Conservation (phyloP, 2,888 invertebrate genomes). For the Meteorus cinctellus region DNA sequence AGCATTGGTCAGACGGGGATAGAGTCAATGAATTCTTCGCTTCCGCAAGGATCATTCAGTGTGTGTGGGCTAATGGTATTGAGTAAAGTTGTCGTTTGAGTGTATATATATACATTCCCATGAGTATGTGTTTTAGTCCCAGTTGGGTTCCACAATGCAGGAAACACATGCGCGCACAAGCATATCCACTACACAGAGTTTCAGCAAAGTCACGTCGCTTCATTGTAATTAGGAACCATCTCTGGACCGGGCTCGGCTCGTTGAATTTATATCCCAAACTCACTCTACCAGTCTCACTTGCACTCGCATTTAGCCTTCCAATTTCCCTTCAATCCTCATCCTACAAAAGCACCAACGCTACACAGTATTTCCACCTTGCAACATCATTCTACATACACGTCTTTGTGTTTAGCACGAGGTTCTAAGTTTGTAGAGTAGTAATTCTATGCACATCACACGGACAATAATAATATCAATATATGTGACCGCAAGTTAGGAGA, state of each 20-base stretch:
- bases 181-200: conserved; percentile 33
- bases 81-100: background rate
- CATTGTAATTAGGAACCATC: conserved; percentile 51
- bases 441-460: background rate
- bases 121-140: background rate
- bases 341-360: background rate
- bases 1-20: conserved; percentile 22
- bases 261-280: conserved; percentile 37
- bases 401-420: conserved; percentile 46
- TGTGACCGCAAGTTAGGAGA: conserved; percentile 15
- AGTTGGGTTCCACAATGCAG: background rate
- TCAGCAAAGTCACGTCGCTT: conserved; percentile 56
- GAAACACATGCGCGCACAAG: background rate
- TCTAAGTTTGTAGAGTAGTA: conserved; percentile 18
- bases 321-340: background rate
- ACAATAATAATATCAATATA: conserved; percentile 16
- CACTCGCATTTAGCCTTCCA: background rate
- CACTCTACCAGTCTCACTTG: background rate
- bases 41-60: conserved; percentile 8
- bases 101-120: background rate
- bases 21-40: conserved; percentile 17
- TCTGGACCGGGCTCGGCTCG: conserved; percentile 27
- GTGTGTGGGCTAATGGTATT: background rate
- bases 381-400: conserved; percentile 32
- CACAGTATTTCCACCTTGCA: background rate